Base-by-base conservation (phyloP, 2,797 vertebrate species). In the Smutsia gigantea region DNA sequence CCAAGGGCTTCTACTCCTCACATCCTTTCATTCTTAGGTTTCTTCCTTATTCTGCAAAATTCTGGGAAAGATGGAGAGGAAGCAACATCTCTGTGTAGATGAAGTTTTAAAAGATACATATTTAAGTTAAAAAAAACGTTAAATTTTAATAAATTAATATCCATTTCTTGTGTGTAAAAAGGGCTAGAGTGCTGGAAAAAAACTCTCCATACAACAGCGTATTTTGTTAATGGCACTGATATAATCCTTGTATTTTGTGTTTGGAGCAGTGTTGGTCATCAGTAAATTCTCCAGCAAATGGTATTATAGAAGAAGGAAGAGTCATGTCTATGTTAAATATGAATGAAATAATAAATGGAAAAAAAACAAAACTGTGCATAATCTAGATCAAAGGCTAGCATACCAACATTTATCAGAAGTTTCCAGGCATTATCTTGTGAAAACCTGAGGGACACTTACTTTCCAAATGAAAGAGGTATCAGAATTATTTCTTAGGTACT, bases 131-230 rank as follows among this genome's bases (percentile, higher is more conserved):
- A 85, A 46, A 86, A 81, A 19, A 1, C 8, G 89, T 94, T 14
- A 81, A 31, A 75, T 75, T 96, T 77, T 82, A 90, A 39, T 57
- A 63, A 96, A 46, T 77, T 31, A 77, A 75, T 87, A 68, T 86
- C 2, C 0, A 25, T 75, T 42, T 66, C 92, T 87, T 53, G 25
- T 71, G 51, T 82, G 8, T 53, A 86, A 57, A 74, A 55, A 64
- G 14, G 39, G 29, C 19, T 64, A 94, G 19, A 23, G 0, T 31
- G 29, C 49, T 79, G 37, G 27, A 31, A 66, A 34, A 59, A 64
- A n/a, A 37, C 46, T 46, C 46, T 46, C 11, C 46, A 46, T 46
- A 12, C 46, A 46, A 46, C 10, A 46, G 46, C 11, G 2, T 57
- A 53, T 86, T 85, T 85, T 23, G 21, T 37, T 57, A 64, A 42